Base-by-base conservation (phyloP, 1,140 invertebrate genomes). In the Leucophenga varia region DNA sequence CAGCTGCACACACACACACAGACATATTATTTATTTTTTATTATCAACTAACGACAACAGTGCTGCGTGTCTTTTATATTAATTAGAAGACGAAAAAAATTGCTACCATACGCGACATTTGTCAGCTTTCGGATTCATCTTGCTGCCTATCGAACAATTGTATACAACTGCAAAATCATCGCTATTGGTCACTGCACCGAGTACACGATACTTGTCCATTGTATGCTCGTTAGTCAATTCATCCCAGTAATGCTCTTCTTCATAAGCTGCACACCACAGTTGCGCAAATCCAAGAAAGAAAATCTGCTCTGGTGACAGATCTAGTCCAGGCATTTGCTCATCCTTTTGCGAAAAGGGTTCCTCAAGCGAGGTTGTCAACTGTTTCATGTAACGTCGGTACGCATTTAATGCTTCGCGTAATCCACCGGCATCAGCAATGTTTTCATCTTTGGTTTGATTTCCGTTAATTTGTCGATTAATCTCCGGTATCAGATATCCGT, bases 261-360 rank as follows among this genome's bases (percentile, higher is more conserved):
- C 25, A 31, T 69, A 72, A 0, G 44, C 49, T 3, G 64, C 50
- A 41, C 69, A 72, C 74, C 77, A 72, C 0, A 72, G 32, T 83
- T 95, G 92, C 14, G 91, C 90, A 74, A 95, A 95, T 21, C 89
- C 90, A 12, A 96, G 76, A 64, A 94, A 97, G 74, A 96, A 96
- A 32, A 95, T 76, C 72, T 95, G 92, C 19, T 86, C 81, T 65
- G 93, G 90, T 3, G 86, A 91, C 17, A 91, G 76, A 61, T 88
- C 84, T 5, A 95, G 67, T 3, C 91, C 93, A 0, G 93, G 92
- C 30, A 95, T 79, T 4, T 83, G 79, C 41, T 81, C 70, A 43
- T 85, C 82, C 48, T 79, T 76, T 7, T 43, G 18, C 68, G 64
- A 46, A 9, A 65, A 8, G 77, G 61, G 75, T 6, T 72, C 55